Percentiles rank a stretch among this genome's conserved stretches.
phyloP scores from a whole-genome alignment of 1,140 invertebrate species.

The Mamestra configurata region DNA sequence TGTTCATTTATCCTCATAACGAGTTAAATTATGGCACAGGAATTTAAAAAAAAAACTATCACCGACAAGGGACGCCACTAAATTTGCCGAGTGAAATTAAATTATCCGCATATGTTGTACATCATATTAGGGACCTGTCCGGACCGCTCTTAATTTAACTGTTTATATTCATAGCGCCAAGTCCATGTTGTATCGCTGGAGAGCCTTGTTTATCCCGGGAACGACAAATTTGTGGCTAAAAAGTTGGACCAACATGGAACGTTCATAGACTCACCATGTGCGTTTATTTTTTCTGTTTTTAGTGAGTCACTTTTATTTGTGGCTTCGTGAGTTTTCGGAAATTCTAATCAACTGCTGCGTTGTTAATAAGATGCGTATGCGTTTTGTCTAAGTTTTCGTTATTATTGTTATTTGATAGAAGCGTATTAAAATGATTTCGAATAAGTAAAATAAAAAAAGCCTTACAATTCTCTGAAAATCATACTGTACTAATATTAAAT shows the following conservation, averaged over 20 bases:
- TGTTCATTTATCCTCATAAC: slow-evolving; percentile 12
- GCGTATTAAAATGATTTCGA: too few relatives aligned
- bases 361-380: too few relatives aligned
- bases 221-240: slow-evolving; percentile 72
- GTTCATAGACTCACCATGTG: slow-evolving; percentile 17
- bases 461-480: too few relatives aligned
- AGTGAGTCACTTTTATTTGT: slow-evolving; percentile 24
- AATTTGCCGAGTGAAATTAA: slow-evolving; percentile 72
- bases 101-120: slow-evolving; percentile 75
- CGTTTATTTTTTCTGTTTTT: slow-evolving; percentile 12
- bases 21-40: neutral
- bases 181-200: slow-evolving; percentile 65
- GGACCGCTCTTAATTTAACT: slow-evolving; percentile 75
- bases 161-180: slow-evolving; percentile 83
- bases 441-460: too few relatives aligned
- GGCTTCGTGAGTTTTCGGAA: neutral
- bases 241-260: slow-evolving; percentile 48
- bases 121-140: slow-evolving; percentile 71
- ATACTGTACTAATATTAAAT: too few relatives aligned
- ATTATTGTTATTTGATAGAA: too few relatives aligned
- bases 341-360: too few relatives aligned
- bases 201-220: slow-evolving; percentile 76
- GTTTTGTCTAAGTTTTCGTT: too few relatives aligned
- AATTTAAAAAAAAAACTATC: slow-evolving; percentile 53
- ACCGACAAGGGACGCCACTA: slow-evolving; percentile 54